A percentile compares a stretch with the other conserved stretches of the same genome.
phyloP scores from a whole-genome alignment of 2,113 vertebrate species.

The Myiagra hebetior region DNA sequence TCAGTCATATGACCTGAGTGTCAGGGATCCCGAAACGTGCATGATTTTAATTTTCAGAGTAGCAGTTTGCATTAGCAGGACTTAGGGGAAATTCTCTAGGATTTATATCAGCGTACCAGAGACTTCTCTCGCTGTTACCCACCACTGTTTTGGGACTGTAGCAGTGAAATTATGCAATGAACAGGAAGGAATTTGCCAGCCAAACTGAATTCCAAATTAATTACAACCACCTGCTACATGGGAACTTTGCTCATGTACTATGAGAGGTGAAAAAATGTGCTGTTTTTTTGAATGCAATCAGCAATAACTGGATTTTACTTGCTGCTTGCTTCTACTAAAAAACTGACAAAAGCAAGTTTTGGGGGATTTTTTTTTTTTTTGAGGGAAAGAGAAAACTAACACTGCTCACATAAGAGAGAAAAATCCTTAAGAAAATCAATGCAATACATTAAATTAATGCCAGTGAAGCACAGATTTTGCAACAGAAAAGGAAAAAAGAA shows the following conservation, averaged over 20 bases:
- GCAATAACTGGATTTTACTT: constrained; percentile 36
- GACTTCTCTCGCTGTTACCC: background rate
- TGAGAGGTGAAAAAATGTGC: constrained; percentile 19
- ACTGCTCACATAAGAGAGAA: background rate
- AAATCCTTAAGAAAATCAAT: background rate
- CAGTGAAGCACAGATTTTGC: background rate
- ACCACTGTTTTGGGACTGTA: background rate
- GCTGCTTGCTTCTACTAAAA: constrained; percentile 8
- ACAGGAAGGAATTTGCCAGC: constrained; percentile 38
- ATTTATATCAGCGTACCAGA: background rate
- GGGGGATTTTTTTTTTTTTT: background rate
- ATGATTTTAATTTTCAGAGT: background rate
- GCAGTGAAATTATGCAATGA: background rate
- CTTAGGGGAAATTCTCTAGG: background rate
- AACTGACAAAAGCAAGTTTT: background rate
- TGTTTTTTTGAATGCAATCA: constrained; percentile 47
- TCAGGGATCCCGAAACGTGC: background rate
- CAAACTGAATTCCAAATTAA: constrained; percentile 47
- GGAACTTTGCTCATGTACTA: background rate
- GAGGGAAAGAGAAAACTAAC: background rate
- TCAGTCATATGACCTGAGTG: background rate
- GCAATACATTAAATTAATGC: background rate
- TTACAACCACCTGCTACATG: constrained; percentile 62
- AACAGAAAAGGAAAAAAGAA: background rate
- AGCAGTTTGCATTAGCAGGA: background rate